These are phyloP conservation scores for Brachionus koreanus DNA, from an alignment of 1,140 invertebrate species.

Conservation along the genomic window DNA sequence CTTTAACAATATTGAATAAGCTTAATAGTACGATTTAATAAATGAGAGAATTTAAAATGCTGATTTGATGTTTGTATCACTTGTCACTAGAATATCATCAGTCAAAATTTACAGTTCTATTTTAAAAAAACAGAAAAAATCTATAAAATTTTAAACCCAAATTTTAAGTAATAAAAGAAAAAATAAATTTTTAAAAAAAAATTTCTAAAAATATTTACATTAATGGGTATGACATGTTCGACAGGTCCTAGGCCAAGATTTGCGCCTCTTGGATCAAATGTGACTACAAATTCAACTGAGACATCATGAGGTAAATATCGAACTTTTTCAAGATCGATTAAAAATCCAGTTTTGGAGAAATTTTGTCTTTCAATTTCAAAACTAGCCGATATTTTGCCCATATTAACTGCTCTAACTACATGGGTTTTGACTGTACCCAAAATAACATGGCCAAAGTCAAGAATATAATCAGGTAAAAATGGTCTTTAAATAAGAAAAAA, in stretches of 20 bases:
- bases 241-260: slow-evolving; percentile 55
- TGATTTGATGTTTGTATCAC: too few relatives aligned
- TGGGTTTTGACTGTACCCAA: slow-evolving; percentile 55
- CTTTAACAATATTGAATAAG: too few relatives aligned
- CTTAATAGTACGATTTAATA: too few relatives aligned
- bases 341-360: slow-evolving; percentile 53
- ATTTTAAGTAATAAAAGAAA: too few relatives aligned
- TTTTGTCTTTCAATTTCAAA: slow-evolving; percentile 54
- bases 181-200: too few relatives aligned
- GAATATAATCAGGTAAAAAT: slow-evolving; percentile 54
- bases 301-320: slow-evolving; percentile 57
- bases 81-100: too few relatives aligned
- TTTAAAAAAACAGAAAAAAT: too few relatives aligned
- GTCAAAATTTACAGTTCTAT: too few relatives aligned
- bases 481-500: slow-evolving; percentile 48
- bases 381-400: slow-evolving; percentile 53
- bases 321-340: slow-evolving; percentile 55
- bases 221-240: slow-evolving; percentile 54
- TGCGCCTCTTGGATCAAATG: slow-evolving; percentile 59
- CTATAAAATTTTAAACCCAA: too few relatives aligned
- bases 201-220: too few relatives aligned
- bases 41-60: too few relatives aligned
- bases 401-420: slow-evolving; percentile 56
- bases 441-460: slow-evolving; percentile 59
- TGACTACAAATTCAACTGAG: slow-evolving; percentile 57